Percentiles rank a stretch among this genome's conserved stretches.
Evolutionary conservation across 2,113 vertebrate species (phyloP).

Genomic region (Gavia stellata): DNA sequence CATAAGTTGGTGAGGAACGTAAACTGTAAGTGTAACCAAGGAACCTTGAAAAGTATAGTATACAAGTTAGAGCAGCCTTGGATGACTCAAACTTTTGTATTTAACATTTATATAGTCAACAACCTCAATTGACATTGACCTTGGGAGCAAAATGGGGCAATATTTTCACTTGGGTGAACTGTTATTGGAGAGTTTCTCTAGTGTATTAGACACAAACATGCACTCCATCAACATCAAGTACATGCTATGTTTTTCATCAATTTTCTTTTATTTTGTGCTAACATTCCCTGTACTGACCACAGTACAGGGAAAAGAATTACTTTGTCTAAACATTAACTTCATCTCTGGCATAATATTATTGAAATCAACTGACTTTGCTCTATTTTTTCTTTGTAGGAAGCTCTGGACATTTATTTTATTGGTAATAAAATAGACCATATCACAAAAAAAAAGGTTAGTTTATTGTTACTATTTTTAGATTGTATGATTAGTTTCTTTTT

Average conservation of each 20-base stretch:
- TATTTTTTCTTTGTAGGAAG: not conserved
- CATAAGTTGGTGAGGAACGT: not conserved
- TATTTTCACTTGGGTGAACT: constrained; percentile 62
- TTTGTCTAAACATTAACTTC: not conserved
- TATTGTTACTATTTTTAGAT: not conserved
- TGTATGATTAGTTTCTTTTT: not conserved
- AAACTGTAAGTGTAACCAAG: not conserved
- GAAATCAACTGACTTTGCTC: not conserved
- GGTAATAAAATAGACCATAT: not conserved
- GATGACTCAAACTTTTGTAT: constrained; percentile 13
- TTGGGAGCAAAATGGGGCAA: constrained; percentile 12
- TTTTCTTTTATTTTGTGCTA: constrained; percentile 47
- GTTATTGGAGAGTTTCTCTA: constrained; percentile 56
- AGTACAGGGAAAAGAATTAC: not conserved
- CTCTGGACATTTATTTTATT: not conserved
- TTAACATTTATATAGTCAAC: constrained; percentile 61
- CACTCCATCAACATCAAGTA: constrained; percentile 48
- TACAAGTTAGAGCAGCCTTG: not conserved
- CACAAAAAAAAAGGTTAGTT: not conserved
- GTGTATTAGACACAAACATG: constrained; percentile 34
- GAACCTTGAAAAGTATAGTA: constrained; percentile 32
- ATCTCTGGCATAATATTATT: not conserved
- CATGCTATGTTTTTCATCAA: constrained; percentile 32
- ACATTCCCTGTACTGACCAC: no score
- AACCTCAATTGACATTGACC: constrained; percentile 53